phyloP scores from a whole-genome alignment of 2,888 invertebrate species.

The Gasteruption jaculator region DNA sequence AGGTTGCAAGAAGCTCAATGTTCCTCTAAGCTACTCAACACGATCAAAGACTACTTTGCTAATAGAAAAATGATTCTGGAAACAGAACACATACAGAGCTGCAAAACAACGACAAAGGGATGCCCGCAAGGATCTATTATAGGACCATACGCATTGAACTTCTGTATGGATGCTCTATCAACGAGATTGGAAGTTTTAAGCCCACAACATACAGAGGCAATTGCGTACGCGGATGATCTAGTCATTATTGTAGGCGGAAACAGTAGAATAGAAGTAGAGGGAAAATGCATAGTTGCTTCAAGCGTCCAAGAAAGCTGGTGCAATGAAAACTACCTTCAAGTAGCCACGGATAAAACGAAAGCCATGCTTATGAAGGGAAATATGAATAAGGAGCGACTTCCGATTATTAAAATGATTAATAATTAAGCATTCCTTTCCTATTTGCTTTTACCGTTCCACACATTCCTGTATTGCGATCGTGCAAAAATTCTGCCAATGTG shows the following conservation, averaged over 20 bases:
- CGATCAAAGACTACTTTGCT: constrained; percentile 6
- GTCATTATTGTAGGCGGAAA: constrained; percentile 10
- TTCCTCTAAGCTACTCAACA: not conserved
- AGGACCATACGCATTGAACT: constrained; percentile 23
- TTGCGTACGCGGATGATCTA: constrained; percentile 21
- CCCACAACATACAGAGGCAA: not conserved
- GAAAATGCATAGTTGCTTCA: not conserved
- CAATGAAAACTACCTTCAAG: constrained; percentile 4
- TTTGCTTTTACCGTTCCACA: constrained; percentile 18
- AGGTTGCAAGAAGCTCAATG: constrained; percentile 18
- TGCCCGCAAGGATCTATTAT: constrained; percentile 29
- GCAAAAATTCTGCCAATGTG: constrained; percentile 22
- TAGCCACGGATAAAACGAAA: constrained; percentile 1
- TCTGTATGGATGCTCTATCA: constrained; percentile 20
- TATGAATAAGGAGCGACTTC: not conserved
- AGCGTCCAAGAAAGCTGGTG: constrained; percentile 4
- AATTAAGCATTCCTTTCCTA: constrained; percentile 18
- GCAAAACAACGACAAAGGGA: constrained; percentile 10
- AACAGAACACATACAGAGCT: not conserved
- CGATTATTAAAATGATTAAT: not conserved
- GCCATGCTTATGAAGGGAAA: constrained; percentile 15
- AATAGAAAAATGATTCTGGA: not conserved
- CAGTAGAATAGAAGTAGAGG: constrained; percentile 1
- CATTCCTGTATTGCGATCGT: constrained; percentile 18
- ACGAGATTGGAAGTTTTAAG: not conserved